A percentile compares a stretch with the other conserved stretches of the same genome.
Conservation (phyloP, 2,888 invertebrate genomes). For the Cataglyphis rosenhaueri region DNA sequence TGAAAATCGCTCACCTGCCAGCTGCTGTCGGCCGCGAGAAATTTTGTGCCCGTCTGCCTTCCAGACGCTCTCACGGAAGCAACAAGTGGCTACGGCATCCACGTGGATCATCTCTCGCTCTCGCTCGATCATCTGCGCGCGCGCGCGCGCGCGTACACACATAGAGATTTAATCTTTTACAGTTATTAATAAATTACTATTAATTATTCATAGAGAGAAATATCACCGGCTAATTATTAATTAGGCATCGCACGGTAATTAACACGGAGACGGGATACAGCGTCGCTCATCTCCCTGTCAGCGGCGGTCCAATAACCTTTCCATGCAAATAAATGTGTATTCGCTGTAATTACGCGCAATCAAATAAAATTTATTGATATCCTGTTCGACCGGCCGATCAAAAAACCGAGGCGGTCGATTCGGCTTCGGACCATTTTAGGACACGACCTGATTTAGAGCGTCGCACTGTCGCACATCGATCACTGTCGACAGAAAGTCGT, state of each 20-base stretch:
- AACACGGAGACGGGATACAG: conserved; percentile 25
- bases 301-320: conserved; percentile 19
- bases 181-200: conserved; percentile 44
- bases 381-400: conserved; percentile 20
- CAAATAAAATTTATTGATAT: conserved; percentile 42
- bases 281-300: conserved; percentile 23
- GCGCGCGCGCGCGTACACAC: not conserved
- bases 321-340: conserved; percentile 32
- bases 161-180: not conserved
- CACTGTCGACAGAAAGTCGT: conserved; percentile 65
- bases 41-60: conserved; percentile 52
- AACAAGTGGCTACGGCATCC: conserved; percentile 16
- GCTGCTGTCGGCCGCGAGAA: conserved; percentile 59
- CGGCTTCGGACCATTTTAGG: conserved; percentile 29
- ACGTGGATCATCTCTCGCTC: not conserved
- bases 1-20: conserved; percentile 70
- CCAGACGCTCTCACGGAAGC: conserved; percentile 37
- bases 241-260: conserved; percentile 40
- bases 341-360: conserved; percentile 46
- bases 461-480: conserved; percentile 58
- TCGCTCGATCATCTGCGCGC: not conserved
- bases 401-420: conserved; percentile 17
- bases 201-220: conserved; percentile 40
- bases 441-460: conserved; percentile 62
- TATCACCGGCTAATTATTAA: conserved; percentile 50